A percentile compares a stretch with the other conserved stretches of the same genome.
phyloP scores from a whole-genome alignment of 2,797 vertebrate species.

The Toxotes lorentzi region DNA sequence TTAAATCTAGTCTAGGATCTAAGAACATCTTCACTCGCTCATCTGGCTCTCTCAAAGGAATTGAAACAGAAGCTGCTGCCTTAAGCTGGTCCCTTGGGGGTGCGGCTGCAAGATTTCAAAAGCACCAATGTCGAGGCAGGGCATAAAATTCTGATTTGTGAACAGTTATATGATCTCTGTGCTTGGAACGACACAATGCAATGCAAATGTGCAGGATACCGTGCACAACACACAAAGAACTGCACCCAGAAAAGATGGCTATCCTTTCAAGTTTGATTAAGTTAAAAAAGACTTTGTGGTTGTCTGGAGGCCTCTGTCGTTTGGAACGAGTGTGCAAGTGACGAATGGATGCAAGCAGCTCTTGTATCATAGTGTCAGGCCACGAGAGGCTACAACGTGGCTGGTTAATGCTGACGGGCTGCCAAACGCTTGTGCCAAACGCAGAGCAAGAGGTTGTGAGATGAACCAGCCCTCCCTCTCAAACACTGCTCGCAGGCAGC shows the following conservation, averaged over 20 bases:
- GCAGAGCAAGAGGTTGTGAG: constrained; percentile 57
- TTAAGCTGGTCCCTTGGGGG: constrained; percentile 76
- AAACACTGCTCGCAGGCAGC: constrained; percentile 64
- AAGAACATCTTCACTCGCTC: constrained; percentile 61
- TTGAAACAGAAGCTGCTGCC: constrained; percentile 80
- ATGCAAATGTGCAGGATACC: constrained; percentile 39
- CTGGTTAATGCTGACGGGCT: constrained; percentile 49
- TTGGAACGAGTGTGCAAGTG: not conserved
- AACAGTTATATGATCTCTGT: constrained; percentile 47
- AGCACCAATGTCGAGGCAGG: constrained; percentile 47
- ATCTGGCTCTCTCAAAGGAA: constrained; percentile 73
- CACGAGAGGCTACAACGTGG: constrained; percentile 33
- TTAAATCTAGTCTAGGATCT: constrained; percentile 69
- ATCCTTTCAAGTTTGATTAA: constrained; percentile 6
- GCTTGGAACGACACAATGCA: constrained; percentile 32
- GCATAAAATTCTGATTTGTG: constrained; percentile 57
- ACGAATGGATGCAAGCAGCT: constrained; percentile 26
- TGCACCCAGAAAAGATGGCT: not conserved
- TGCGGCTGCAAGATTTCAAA: constrained; percentile 70
- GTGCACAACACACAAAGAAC: constrained; percentile 26
- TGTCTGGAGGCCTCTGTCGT: constrained; percentile 1
- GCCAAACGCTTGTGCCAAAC: constrained; percentile 59
- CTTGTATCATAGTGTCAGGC: constrained; percentile 31
- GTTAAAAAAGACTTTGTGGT: constrained; percentile 8
- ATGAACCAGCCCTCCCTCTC: constrained; percentile 51